Evolutionary conservation across 1,140 invertebrate species (phyloP).

Genomic region (Drosophila ficusphila): DNA sequence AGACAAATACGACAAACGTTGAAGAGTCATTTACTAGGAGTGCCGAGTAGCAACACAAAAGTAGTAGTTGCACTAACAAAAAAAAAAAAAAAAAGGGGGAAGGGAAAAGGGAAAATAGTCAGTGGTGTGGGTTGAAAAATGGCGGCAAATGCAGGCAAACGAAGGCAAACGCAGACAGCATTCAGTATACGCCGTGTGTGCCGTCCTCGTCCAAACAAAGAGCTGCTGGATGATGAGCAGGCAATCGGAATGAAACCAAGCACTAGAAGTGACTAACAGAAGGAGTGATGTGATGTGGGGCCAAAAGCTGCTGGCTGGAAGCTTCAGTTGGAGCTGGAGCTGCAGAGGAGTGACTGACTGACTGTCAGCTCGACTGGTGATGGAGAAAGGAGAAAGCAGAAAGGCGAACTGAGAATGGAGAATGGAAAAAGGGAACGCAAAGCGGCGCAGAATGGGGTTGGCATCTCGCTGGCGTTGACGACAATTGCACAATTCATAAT

Average conservation of each 20-base stretch:
- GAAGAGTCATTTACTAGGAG: constrained; percentile 79
- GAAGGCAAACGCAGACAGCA: constrained; percentile 59
- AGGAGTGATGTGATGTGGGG: neutral
- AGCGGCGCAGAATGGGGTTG: constrained; percentile 18
- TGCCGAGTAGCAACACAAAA: constrained; percentile 40
- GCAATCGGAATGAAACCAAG: constrained; percentile 58
- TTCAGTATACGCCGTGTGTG: constrained; percentile 48
- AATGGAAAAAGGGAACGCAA: constrained; percentile 7
- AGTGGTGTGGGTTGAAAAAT: constrained; percentile 63
- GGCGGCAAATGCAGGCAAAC: constrained; percentile 48
- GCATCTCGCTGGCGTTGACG: constrained; percentile 66
- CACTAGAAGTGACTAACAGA: constrained; percentile 39
- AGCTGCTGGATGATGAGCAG: constrained; percentile 55
- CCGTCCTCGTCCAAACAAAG: constrained; percentile 68
- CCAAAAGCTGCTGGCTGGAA: too few relatives aligned
- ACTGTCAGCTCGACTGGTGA: constrained; percentile 28
- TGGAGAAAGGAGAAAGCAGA: neutral
- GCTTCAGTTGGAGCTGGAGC: neutral
- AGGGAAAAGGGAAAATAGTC: too few relatives aligned
- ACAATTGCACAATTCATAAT: constrained; percentile 82
- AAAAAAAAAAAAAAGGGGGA: constrained; percentile 1
- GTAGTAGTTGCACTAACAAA: constrained; percentile 1
- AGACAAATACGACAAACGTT: constrained; percentile 81
- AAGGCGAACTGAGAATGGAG: neutral
- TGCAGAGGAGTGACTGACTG: constrained; percentile 13